These are phyloP conservation scores for Hemiscyllium ocellatum DNA, from an alignment of 2,113 vertebrate species.

Conservation along the genomic window DNA sequence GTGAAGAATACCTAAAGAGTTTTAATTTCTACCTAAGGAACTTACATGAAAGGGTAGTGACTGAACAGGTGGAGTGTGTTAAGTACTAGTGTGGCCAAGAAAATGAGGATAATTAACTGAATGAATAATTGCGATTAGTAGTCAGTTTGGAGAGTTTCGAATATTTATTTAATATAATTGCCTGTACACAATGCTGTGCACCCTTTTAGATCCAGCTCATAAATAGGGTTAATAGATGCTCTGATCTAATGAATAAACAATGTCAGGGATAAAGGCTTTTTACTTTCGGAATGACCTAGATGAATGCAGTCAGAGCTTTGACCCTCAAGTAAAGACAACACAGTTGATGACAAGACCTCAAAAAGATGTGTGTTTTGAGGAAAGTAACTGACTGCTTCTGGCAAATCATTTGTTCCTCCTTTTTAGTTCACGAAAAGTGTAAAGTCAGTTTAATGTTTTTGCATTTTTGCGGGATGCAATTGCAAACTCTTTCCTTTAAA, in stretches of 20 bases:
- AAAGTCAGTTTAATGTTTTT: neutral
- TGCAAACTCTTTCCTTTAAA: neutral
- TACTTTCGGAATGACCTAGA: neutral
- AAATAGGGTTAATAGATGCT: neutral
- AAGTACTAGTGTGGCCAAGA: neutral
- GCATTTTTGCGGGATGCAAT: neutral
- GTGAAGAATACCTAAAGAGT: neutral
- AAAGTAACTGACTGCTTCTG: neutral
- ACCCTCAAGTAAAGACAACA: neutral
- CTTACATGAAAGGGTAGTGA: neutral
- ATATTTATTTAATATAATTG: neutral
- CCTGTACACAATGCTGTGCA: neutral
- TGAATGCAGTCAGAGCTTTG: neutral
- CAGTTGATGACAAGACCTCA: neutral
- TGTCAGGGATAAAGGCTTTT: neutral
- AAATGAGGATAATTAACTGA: neutral
- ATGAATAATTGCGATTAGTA: neutral
- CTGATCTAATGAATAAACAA: neutral
- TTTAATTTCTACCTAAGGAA: neutral
- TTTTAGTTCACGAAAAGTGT: neutral
- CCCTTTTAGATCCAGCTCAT: neutral
- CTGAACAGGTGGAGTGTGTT: neutral
- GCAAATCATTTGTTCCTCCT: neutral
- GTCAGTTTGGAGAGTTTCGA: neutral
- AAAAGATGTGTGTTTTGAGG: neutral